Percentiles rank a stretch among this genome's conserved stretches.
Evolutionary conservation across 1,140 invertebrate genomes (phyloP).

Genomic region (Popillia japonica): DNA sequence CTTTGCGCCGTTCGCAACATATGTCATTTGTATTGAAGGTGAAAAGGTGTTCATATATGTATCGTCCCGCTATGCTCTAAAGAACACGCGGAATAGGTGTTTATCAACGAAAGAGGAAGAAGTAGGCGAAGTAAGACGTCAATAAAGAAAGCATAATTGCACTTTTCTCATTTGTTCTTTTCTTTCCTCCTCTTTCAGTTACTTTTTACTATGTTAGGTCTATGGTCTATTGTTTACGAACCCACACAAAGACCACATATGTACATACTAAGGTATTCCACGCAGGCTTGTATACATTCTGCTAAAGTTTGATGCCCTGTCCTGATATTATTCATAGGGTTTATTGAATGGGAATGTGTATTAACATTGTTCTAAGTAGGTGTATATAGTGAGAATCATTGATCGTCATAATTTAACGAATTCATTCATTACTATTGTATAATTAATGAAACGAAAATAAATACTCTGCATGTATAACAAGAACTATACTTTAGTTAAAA

Average conservation of each 20-base stretch:
- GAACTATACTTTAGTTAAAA: too few species aligned
- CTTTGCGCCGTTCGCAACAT: conserved; percentile 12
- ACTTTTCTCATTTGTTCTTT: not conserved
- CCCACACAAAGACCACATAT: not conserved
- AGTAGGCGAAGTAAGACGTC: not conserved
- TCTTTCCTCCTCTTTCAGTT: not conserved
- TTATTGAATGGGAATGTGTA: not conserved
- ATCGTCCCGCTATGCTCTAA: not conserved
- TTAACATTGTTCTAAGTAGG: not conserved
- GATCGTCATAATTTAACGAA: not conserved
- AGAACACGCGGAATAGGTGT: not conserved
- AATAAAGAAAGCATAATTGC: not conserved
- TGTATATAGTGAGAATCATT: conserved; percentile 19
- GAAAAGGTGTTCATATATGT: conserved; percentile 23
- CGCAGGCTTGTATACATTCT: not conserved
- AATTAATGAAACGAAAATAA: not conserved
- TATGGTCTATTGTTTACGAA: not conserved
- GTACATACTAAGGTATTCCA: not conserved
- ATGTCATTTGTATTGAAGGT: not conserved
- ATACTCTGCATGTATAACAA: too few species aligned
- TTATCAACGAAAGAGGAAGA: not conserved
- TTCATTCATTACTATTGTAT: not conserved
- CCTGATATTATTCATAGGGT: conserved; percentile 6
- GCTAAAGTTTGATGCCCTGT: conserved; percentile 8
- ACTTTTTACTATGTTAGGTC: not conserved